These are phyloP conservation scores for Spongia lamella DNA, from an alignment of 37 sponge, comb jelly and placozoan genomes.

Conservation along the genomic window DNA sequence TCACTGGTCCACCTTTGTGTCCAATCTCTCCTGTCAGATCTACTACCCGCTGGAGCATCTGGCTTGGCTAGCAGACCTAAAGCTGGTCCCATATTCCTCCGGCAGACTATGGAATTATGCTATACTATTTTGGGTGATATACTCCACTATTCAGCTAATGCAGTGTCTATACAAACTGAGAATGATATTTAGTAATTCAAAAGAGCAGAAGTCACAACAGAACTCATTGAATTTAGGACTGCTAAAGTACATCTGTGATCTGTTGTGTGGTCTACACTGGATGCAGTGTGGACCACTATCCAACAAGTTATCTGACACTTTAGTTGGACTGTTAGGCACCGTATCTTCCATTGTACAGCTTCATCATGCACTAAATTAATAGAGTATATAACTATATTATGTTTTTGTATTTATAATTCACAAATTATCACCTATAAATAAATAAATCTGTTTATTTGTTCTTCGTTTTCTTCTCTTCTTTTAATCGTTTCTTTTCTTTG, in stretches of 20 bases:
- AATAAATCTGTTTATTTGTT: slow-evolving; percentile 39
- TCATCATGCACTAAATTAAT: slow-evolving; percentile 6
- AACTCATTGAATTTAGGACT: not conserved
- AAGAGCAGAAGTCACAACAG: not conserved
- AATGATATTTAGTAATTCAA: not conserved
- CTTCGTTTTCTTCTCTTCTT: slow-evolving; percentile 56
- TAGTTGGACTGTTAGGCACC: slow-evolving; percentile 46
- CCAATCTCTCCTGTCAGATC: slow-evolving; percentile 21
- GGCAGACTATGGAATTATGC: slow-evolving; percentile 28
- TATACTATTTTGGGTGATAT: slow-evolving; percentile 23
- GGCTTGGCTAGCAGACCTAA: slow-evolving; percentile 64
- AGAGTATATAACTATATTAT: not conserved
- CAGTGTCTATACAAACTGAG: not conserved
- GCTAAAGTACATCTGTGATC: slow-evolving; percentile 25
- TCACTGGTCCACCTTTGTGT: not conserved
- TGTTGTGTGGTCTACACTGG: slow-evolving; percentile 45
- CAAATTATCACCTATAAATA: not conserved
- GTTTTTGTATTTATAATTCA: not conserved
- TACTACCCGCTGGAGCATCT: slow-evolving; percentile 76
- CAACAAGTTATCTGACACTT: slow-evolving; percentile 6
- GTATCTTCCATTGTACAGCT: slow-evolving; percentile 56
- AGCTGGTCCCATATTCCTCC: slow-evolving; percentile 27
- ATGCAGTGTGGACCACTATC: slow-evolving; percentile 22
- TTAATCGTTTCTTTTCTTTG: slow-evolving; percentile 56
- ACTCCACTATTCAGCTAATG: slow-evolving; percentile 3